A percentile compares a stretch with the other conserved stretches of the same genome.
Conservation (phyloP, 2,113 vertebrate species). For the Alectura lathami region DNA sequence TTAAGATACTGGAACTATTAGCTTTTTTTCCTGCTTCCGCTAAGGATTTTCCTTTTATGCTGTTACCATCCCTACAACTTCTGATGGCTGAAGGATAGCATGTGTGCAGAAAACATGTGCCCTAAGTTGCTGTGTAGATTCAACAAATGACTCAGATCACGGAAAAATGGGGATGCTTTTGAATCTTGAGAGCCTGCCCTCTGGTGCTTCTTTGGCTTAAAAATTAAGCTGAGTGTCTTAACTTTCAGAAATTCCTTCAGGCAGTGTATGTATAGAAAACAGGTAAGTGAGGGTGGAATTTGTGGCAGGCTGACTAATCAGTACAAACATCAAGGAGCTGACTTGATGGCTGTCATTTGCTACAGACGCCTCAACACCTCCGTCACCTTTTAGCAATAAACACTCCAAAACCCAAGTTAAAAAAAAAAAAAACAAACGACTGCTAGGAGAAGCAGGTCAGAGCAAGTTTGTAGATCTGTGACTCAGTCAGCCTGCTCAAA, state of each 20-base stretch:
- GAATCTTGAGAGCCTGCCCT: neutral
- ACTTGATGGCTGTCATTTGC: neutral
- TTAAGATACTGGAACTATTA: constrained; percentile 39
- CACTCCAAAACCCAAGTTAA: neutral
- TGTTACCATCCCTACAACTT: neutral
- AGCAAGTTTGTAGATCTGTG: neutral
- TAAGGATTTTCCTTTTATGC: neutral
- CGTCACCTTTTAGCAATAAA: neutral
- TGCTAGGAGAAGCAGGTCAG: neutral
- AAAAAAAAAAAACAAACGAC: too few species aligned
- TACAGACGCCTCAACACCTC: neutral
- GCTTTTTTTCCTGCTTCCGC: constrained; percentile 2
- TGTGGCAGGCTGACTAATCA: neutral
- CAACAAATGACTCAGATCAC: neutral
- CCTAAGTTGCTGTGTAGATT: neutral
- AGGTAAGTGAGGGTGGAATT: neutral
- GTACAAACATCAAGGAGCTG: neutral
- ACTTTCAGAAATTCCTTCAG: neutral
- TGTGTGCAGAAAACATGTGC: neutral
- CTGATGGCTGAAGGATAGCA: neutral
- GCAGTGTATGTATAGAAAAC: neutral
- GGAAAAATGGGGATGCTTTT: neutral
- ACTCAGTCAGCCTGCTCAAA: neutral
- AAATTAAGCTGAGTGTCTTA: neutral
- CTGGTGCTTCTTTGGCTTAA: neutral